Evolutionary conservation across 2,797 vertebrate species (phyloP).

Genomic region (Cuculus canorus): DNA sequence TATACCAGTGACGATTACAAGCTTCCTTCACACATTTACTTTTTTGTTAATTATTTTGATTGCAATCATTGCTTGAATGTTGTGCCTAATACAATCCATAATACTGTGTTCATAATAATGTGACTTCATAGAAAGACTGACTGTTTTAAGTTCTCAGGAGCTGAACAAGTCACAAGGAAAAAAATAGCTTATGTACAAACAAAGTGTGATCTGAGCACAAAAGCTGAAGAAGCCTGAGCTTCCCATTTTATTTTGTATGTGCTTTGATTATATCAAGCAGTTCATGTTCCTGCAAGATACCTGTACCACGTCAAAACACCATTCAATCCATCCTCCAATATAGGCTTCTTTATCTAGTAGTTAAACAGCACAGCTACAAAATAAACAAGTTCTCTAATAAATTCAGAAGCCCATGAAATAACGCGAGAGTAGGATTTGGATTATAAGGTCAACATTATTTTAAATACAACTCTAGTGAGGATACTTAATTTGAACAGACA

Average conservation of each 20-base stretch:
- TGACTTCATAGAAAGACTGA: not conserved
- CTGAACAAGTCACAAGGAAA: not conserved
- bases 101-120: not conserved
- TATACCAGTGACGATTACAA: not conserved
- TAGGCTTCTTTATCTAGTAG: not conserved
- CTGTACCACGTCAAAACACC: not conserved
- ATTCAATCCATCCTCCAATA: not conserved
- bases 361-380: not conserved
- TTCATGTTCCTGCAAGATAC: not conserved
- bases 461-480: not conserved
- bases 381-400: not conserved
- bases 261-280: not conserved
- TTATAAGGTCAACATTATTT: conserved; percentile 10
- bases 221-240: not conserved
- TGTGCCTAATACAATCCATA: not conserved
- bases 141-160: not conserved
- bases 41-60: not conserved
- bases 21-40: not conserved
- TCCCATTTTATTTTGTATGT: not conserved
- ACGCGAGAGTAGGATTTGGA: not conserved
- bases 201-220: not conserved
- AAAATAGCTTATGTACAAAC: not conserved
- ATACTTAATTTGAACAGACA: not conserved
- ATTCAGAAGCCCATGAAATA: not conserved
- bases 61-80: not conserved